phyloP scores from a whole-genome alignment of 23 tunicate species.

The Halocynthia roretzi region DNA sequence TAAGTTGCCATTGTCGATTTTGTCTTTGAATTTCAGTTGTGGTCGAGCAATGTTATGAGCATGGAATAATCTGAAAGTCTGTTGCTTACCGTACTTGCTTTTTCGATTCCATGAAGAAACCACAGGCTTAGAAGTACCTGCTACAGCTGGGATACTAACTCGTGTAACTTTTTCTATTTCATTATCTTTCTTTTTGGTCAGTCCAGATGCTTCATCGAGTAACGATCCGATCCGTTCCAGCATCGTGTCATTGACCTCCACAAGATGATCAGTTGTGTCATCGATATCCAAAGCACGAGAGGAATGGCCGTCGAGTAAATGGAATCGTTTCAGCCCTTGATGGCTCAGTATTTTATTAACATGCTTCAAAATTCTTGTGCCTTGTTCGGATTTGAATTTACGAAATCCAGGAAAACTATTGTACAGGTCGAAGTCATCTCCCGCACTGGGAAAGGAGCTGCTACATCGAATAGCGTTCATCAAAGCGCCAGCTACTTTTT shows the following conservation, averaged over 20 bases:
- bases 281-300: slow-evolving; percentile 39
- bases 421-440: slow-evolving; percentile 87
- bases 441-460: slow-evolving; percentile 53
- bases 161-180: background rate
- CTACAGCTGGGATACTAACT: background rate
- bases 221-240: slow-evolving; percentile 56
- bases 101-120: slow-evolving; percentile 82
- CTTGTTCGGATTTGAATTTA: slow-evolving; percentile 50
- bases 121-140: slow-evolving; percentile 21
- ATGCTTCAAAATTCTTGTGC: slow-evolving; percentile 18
- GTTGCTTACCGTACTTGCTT: slow-evolving; percentile 34
- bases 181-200: slow-evolving; percentile 3
- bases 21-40: slow-evolving; percentile 69
- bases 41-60: slow-evolving; percentile 77
- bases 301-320: background rate
- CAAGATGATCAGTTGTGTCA: slow-evolving; percentile 59
- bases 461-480: slow-evolving; percentile 51
- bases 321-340: slow-evolving; percentile 53
- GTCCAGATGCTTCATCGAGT: slow-evolving; percentile 42
- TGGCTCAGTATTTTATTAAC: slow-evolving; percentile 37
- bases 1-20: slow-evolving; percentile 67
- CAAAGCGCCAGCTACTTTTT: slow-evolving; percentile 28
- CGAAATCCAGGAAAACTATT: slow-evolving; percentile 74
- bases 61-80: slow-evolving; percentile 64
- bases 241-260: slow-evolving; percentile 85